Percentiles rank a stretch among this genome's conserved stretches.
Conservation (phyloP, 2,113 vertebrate genomes). For the Nannospalax galili region DNA sequence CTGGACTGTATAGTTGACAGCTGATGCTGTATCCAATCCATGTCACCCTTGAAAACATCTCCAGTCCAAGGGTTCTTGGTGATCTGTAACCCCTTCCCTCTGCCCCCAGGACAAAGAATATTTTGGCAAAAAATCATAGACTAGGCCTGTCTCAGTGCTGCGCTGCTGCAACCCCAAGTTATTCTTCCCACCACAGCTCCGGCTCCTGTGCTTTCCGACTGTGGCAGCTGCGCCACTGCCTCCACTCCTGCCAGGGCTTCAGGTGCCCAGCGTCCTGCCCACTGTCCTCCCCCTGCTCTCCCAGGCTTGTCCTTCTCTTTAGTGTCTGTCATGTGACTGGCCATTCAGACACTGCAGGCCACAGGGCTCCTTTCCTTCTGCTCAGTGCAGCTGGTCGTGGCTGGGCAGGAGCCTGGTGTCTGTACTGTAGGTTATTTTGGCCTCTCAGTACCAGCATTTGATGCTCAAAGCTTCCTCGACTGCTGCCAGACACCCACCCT, state of each 20-base stretch:
- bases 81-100: not conserved
- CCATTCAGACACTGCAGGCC: not conserved
- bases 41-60: not conserved
- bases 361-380: no score
- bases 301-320: not conserved
- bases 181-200: not conserved
- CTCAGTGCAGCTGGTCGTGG: no score
- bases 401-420: not conserved
- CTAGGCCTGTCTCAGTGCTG: not conserved
- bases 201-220: not conserved
- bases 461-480: not conserved
- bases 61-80: not conserved
- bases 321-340: not conserved
- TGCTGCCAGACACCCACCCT: not conserved
- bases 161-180: not conserved
- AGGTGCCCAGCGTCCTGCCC: not conserved
- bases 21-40: not conserved
- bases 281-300: not conserved
- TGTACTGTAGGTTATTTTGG: not conserved
- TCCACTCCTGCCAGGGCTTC: not conserved
- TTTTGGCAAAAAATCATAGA: not conserved
- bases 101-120: not conserved
- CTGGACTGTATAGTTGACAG: not conserved
- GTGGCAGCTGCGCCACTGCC: fast-evolving
- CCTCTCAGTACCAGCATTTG: no score